phyloP scores from a whole-genome alignment of 2,113 vertebrate genomes.

The Eulacestoma nigropectus region DNA sequence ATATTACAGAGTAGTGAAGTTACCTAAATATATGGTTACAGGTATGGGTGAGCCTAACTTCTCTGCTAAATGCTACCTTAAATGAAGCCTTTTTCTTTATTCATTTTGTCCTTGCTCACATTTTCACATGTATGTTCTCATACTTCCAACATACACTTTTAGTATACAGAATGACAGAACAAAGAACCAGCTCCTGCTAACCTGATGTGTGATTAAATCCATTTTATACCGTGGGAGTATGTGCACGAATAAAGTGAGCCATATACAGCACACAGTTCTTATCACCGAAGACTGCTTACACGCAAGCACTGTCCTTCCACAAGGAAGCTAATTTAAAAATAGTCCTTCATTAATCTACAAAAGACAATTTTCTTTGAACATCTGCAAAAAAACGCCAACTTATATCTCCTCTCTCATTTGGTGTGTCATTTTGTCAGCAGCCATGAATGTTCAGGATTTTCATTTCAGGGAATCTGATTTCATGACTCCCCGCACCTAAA shows the following conservation, averaged over 20 bases:
- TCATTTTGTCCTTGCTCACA: neutral
- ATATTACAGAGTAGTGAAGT: neutral
- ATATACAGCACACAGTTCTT: neutral
- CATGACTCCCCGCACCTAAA: neutral
- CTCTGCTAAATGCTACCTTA: neutral
- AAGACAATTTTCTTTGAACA: neutral
- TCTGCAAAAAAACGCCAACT: too few species aligned
- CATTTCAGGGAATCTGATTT: neutral
- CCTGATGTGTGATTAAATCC: neutral
- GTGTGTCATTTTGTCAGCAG: neutral
- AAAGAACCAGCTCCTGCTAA: neutral
- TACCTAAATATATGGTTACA: neutral
- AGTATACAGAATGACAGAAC: neutral
- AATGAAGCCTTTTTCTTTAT: neutral
- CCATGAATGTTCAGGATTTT: neutral
- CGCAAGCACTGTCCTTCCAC: neutral
- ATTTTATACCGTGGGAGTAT: neutral
- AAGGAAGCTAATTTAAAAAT: neutral
- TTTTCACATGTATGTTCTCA: neutral
- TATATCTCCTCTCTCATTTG: neutral
- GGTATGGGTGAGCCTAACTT: neutral
- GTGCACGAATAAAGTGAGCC: neutral
- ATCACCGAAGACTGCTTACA: neutral
- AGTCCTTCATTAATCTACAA: neutral
- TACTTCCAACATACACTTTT: neutral